These are phyloP conservation scores for Choloepus didactylus DNA, from an alignment of 2,797 vertebrate genomes.

Conservation along the genomic window DNA sequence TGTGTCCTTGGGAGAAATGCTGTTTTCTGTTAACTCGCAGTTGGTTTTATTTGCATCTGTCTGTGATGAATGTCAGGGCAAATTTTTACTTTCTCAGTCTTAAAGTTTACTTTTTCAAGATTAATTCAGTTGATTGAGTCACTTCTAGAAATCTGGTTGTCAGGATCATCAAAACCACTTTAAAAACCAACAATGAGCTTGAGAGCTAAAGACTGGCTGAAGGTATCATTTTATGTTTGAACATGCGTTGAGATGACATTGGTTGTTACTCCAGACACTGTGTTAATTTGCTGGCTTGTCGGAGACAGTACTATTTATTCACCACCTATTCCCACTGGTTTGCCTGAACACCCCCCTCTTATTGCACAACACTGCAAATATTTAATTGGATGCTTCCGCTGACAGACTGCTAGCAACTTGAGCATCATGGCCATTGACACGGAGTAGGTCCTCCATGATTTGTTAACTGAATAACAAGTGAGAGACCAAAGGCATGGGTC, in stretches of 20 bases:
- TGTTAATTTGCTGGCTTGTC: not conserved
- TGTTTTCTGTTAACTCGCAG: not conserved
- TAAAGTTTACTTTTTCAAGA: not conserved
- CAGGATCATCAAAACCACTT: not conserved
- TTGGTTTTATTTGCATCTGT: not conserved
- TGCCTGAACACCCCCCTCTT: not conserved
- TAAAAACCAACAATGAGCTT: not conserved
- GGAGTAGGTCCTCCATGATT: not conserved
- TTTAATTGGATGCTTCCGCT: not conserved
- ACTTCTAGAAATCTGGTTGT: not conserved
- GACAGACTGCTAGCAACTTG: not conserved
- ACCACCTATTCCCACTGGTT: not conserved
- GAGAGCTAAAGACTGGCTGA: not conserved
- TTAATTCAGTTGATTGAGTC: conserved; percentile 29
- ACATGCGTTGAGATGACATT: not conserved
- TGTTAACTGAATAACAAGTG: not conserved
- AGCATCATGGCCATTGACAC: not conserved
- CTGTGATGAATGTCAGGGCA: not conserved
- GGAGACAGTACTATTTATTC: not conserved
- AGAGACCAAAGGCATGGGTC: not conserved
- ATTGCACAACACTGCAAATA: not conserved
- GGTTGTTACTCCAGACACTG: not conserved
- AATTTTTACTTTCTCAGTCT: not conserved
- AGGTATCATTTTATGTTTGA: not conserved
- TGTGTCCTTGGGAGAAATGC: not conserved